Evolutionary conservation across 2,113 vertebrate genomes (phyloP).

Genomic region (Channa argus): DNA sequence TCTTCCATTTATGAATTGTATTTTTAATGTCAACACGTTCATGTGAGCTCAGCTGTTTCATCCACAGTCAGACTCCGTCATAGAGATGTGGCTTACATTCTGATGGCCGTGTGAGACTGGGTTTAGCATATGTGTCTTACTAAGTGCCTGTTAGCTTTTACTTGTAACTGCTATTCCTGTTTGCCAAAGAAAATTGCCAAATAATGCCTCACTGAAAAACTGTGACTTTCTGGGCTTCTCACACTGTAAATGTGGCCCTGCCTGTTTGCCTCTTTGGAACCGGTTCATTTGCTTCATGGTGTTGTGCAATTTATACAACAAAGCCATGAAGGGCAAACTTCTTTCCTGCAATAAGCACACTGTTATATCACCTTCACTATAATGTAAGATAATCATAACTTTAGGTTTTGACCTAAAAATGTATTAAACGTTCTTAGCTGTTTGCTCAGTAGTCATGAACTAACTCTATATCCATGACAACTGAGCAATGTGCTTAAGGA

Average conservation of each 20-base stretch:
- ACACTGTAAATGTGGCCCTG: background rate
- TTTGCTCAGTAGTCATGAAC: background rate
- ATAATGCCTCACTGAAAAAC: conserved; percentile 9
- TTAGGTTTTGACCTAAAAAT: background rate
- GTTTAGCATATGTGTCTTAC: background rate
- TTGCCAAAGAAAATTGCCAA: conserved; percentile 17
- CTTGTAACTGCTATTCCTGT: conserved; percentile 25
- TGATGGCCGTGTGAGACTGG: background rate
- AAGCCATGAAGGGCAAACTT: background rate
- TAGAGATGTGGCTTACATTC: background rate
- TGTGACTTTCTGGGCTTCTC: background rate
- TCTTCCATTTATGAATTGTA: no score
- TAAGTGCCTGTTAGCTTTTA: background rate
- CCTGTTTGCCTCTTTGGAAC: conserved; percentile 5
- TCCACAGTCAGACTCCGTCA: conserved; percentile 2
- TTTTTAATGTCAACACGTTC: background rate
- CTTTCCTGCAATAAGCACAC: background rate
- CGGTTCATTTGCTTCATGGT: background rate
- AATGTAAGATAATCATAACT: background rate
- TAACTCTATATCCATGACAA: no score
- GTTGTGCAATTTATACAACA: background rate
- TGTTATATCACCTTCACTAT: background rate
- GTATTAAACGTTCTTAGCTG: no score
- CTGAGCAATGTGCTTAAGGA: no score
- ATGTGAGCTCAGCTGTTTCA: background rate